These are phyloP conservation scores for Chaetura pelagica DNA, from an alignment of 2,113 vertebrate species.

Conservation along the genomic window DNA sequence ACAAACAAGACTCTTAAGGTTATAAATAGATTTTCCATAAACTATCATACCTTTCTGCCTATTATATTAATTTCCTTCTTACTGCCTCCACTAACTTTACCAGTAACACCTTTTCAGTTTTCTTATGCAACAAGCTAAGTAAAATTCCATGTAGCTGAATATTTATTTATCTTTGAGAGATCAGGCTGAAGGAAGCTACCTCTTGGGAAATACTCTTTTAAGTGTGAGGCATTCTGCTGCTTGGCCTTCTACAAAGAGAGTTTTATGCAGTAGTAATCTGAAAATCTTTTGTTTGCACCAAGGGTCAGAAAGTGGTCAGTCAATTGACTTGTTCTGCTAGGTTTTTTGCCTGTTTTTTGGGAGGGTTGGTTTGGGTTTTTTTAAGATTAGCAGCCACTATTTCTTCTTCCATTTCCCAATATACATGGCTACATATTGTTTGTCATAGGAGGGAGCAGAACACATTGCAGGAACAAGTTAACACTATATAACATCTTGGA, in stretches of 20 bases:
- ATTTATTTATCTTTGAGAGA: slow-evolving; percentile 61
- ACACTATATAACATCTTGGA: not conserved
- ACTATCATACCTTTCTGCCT: slow-evolving; percentile 27
- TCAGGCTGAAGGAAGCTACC: slow-evolving; percentile 26
- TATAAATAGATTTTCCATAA: slow-evolving; percentile 71
- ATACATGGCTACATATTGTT: not conserved
- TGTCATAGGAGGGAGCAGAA: not conserved
- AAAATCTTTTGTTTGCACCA: not conserved
- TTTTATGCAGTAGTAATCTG: not conserved
- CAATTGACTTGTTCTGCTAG: not conserved
- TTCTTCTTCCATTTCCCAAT: not conserved
- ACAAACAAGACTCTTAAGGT: slow-evolving; percentile 46
- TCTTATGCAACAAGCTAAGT: slow-evolving; percentile 47
- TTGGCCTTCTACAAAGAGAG: slow-evolving; percentile 2
- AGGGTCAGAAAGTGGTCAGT: slow-evolving; percentile 6
- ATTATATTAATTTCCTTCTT: slow-evolving; percentile 61
- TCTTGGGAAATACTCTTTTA: slow-evolving; percentile 33
- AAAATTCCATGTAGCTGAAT: slow-evolving; percentile 37
- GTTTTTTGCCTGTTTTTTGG: accelerated
- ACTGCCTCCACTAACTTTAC: slow-evolving; percentile 51
- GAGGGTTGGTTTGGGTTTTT: not conserved
- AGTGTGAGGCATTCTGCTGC: slow-evolving; percentile 30
- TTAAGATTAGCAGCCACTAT: not conserved
- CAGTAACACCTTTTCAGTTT: slow-evolving; percentile 62
- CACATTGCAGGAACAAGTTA: not conserved